Base-by-base conservation (phyloP, 2,797 vertebrate genomes). In the Macropodus opercularis region DNA sequence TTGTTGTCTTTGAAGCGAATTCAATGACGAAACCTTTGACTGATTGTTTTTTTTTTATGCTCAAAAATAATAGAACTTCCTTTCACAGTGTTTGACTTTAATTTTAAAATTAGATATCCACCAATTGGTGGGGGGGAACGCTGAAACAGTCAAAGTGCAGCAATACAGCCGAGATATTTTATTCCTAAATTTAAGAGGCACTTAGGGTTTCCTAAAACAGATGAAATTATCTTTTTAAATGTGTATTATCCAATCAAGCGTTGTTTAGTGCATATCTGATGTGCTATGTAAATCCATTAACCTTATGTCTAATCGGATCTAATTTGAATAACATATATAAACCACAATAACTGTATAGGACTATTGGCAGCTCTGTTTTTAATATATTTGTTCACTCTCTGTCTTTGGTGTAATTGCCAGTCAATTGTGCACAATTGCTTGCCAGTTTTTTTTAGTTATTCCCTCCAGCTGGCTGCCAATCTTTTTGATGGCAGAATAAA, bases 391-490 rank as follows among this genome's bases (percentile, higher is more conserved):
- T 61, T 67, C 31, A 17, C 48, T 55, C 34, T 38, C 48, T 50
- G 44, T 48, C 62, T 67, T 38, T 35, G 29, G 26, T 47, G 53
- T 46, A 54, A 43, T 47, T 68, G 21, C 54, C 56, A 65, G 49
- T 60, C 55, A 44, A 35, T 69, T 59, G 29, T 66, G 55, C 41
- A 24, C 52, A 62, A 48, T 58, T 51, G 12, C 39, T 56, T 38
- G 53, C 72, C 70, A 69, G 60, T 78, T 48, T 69, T 75, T 62
- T 63, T 58, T 46, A 75, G 53, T 57, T 39, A 75, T 83, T 32
- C 49, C 53, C 52, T 76, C 64, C 73, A 85, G 72, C 57, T 71
- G 59, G 69, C 77, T 69, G 54, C 54, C 54, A 64, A 42, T 80
- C 31, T 69, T 68, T 70, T 34, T 61, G 31, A 75, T 79, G 32